These are phyloP conservation scores for Pseudococcus longispinus DNA, from an alignment of 2,888 invertebrate genomes.

Conservation along the genomic window DNA sequence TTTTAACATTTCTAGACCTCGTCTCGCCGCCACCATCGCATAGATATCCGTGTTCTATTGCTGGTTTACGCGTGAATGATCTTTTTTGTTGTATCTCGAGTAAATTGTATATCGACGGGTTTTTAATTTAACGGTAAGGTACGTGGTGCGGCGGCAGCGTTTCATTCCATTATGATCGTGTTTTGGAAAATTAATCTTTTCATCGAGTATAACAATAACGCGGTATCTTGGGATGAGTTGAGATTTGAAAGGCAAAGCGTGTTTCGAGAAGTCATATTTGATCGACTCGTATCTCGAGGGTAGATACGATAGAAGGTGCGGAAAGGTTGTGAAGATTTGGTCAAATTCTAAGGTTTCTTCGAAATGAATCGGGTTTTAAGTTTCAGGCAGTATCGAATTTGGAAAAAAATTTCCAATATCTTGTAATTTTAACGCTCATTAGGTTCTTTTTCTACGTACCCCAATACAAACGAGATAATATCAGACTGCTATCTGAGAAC, in stretches of 20 bases:
- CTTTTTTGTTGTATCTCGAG: neutral
- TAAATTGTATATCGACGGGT: neutral
- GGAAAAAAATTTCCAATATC: neutral
- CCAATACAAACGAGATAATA: too few species aligned
- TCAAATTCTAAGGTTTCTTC: neutral
- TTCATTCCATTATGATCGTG: neutral
- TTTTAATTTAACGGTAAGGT: neutral
- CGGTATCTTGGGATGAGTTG: neutral
- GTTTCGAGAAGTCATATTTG: neutral
- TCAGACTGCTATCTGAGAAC: too few species aligned
- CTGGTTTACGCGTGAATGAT: constrained; percentile 18
- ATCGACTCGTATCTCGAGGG: neutral
- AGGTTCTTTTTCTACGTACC: neutral
- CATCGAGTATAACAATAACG: neutral
- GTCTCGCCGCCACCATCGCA: neutral
- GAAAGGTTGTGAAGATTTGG: neutral
- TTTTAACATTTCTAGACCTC: constrained; percentile 22
- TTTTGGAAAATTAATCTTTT: constrained; percentile 28
- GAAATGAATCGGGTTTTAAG: neutral
- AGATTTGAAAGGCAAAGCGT: neutral
- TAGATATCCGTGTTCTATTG: neutral
- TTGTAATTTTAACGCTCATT: neutral
- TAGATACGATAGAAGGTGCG: neutral
- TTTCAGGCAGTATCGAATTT: neutral
- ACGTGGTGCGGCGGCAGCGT: neutral